phyloP scores from a whole-genome alignment of 2,888 invertebrate genomes.

The Troides oblongomaculatus region DNA sequence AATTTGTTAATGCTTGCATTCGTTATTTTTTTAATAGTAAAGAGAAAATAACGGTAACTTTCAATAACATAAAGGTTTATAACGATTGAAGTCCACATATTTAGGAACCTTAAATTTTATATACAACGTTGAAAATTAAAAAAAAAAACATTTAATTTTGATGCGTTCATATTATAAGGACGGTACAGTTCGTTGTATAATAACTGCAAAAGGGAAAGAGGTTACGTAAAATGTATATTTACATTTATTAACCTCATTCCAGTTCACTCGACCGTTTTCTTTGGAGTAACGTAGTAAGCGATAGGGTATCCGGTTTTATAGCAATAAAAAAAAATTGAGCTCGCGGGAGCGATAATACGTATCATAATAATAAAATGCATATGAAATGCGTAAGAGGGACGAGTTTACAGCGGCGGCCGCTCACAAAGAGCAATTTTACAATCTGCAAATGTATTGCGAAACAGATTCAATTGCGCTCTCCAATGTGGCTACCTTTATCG shows the following conservation, averaged over 20 bases:
- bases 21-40: too few species aligned
- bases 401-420: constrained; percentile 51
- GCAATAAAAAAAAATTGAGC: constrained; percentile 33
- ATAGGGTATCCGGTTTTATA: constrained; percentile 15
- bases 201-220: not conserved
- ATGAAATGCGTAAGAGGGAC: constrained; percentile 45
- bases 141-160: not conserved
- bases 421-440: constrained; percentile 52
- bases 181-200: constrained; percentile 1
- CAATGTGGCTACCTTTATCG: constrained; percentile 31
- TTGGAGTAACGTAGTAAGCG: constrained; percentile 15
- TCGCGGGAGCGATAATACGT: constrained; percentile 34
- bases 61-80: too few species aligned
- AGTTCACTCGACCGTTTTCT: constrained; percentile 10
- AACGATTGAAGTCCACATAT: too few species aligned
- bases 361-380: constrained; percentile 37
- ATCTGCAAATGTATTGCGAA: constrained; percentile 54
- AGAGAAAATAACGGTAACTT: too few species aligned
- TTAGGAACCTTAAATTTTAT: too few species aligned
- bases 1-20: not conserved
- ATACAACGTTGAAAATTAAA: too few species aligned
- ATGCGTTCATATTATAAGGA: not conserved
- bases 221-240: constrained; percentile 11
- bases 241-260: constrained; percentile 13
- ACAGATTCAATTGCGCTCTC: constrained; percentile 35